Evolutionary conservation across 2,113 vertebrate species (phyloP).

Genomic region (Myiozetetes cayanensis): DNA sequence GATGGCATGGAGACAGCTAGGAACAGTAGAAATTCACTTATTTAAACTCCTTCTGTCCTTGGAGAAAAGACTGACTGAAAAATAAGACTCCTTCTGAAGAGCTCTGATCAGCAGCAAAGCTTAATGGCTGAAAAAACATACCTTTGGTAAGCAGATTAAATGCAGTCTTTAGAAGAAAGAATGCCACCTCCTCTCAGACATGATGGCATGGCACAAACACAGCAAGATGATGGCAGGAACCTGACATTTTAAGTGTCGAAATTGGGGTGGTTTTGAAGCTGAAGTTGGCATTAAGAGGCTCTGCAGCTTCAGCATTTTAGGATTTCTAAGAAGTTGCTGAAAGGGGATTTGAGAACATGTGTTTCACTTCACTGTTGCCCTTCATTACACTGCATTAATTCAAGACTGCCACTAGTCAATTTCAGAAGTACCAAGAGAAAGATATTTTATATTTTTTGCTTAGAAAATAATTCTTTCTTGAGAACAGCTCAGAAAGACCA

Average conservation of each 20-base stretch:
- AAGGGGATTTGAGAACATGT: neutral
- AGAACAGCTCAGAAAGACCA: neutral
- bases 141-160: neutral
- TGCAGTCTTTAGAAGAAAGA: neutral
- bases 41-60: neutral
- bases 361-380: neutral
- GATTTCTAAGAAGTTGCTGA: neutral
- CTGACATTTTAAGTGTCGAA: neutral
- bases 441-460: neutral
- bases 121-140: neutral
- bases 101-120: neutral
- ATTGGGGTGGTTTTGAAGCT: neutral
- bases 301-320: neutral
- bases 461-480: neutral
- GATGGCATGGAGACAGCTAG: neutral
- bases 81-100: neutral
- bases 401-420: neutral
- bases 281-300: neutral
- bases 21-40: neutral
- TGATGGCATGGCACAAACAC: neutral
- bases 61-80: neutral
- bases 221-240: neutral
- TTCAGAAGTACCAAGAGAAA: neutral
- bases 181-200: neutral
- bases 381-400: neutral